Conservation (phyloP, 2,797 vertebrate species). For the Menidia menidia region DNA sequence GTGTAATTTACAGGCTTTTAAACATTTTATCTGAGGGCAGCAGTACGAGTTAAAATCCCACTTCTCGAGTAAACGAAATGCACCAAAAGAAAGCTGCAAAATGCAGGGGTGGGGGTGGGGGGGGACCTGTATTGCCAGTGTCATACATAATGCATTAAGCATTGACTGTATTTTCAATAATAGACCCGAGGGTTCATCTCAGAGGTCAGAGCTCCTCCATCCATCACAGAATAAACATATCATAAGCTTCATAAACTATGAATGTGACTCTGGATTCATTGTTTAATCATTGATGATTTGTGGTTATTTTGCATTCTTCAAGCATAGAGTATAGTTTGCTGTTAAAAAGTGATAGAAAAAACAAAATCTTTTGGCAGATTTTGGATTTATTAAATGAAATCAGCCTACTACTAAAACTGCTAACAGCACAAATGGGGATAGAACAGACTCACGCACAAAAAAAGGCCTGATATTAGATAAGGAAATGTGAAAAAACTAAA, state of each 20-base stretch:
- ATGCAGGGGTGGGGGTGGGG: conserved; percentile 10
- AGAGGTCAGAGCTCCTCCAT: conserved; percentile 29
- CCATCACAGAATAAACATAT: conserved; percentile 14
- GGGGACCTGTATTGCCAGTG: conserved; percentile 19
- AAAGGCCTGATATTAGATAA: conserved; percentile 19
- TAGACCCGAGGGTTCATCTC: conserved; percentile 34
- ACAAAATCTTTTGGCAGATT: neutral
- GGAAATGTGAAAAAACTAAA: conserved; percentile 25
- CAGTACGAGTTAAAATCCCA: conserved; percentile 6
- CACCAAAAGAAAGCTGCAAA: conserved; percentile 20
- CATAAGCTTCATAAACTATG: neutral
- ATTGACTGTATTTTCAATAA: conserved; percentile 38
- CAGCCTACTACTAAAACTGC: too few relatives aligned
- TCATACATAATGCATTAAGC: conserved; percentile 46
- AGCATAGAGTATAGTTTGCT: neutral
- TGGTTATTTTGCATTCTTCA: neutral
- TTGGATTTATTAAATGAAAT: neutral
- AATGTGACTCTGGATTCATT: neutral
- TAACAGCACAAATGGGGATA: too few relatives aligned
- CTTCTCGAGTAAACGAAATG: conserved; percentile 26
- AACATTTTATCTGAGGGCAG: conserved; percentile 17
- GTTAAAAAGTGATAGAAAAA: neutral
- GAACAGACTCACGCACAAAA: too few relatives aligned
- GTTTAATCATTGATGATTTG: conserved; percentile 4
- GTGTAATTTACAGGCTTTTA: neutral